Conservation (phyloP, 2,888 invertebrate species). For the Eilema caniola region DNA sequence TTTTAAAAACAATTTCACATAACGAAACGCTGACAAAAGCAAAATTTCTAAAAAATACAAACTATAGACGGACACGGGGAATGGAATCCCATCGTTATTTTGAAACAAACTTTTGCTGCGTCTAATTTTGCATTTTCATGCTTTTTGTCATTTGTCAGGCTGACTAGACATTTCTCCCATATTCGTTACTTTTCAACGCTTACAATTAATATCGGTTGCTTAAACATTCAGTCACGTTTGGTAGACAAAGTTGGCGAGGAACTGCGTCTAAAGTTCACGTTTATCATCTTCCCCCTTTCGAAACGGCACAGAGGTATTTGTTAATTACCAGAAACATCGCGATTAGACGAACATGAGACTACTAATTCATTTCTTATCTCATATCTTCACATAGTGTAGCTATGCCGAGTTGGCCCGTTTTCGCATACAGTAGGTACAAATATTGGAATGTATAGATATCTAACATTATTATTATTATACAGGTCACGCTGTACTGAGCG, state of each 20-base stretch:
- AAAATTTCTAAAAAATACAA: neutral
- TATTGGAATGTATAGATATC: conserved; percentile 13
- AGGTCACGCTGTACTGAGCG: conserved; percentile 1
- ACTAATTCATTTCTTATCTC: conserved; percentile 57
- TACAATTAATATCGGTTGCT: conserved; percentile 32
- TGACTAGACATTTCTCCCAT: conserved; percentile 66
- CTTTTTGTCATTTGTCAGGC: conserved; percentile 72
- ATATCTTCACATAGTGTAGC: conserved; percentile 49
- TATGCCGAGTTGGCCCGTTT: conserved; percentile 48
- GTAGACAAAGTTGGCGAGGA: conserved; percentile 30
- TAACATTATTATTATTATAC: conserved; percentile 20
- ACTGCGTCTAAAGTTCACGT: conserved; percentile 57
- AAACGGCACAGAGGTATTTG: conserved; percentile 57
- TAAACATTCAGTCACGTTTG: conserved; percentile 33
- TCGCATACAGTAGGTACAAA: conserved; percentile 54
- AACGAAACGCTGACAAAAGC: conserved; percentile 2
- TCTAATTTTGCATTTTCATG: conserved; percentile 75
- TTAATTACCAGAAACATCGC: conserved; percentile 61
- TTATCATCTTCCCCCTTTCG: conserved; percentile 51
- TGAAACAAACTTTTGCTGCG: conserved; percentile 44
- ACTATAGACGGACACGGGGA: conserved; percentile 22
- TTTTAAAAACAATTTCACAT: neutral
- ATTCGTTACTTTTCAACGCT: conserved; percentile 43
- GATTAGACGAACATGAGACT: conserved; percentile 58
- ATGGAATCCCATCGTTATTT: conserved; percentile 46